These are phyloP conservation scores for Polydrusus pterygomalis DNA, from an alignment of 2,888 invertebrate species.

Conservation along the genomic window DNA sequence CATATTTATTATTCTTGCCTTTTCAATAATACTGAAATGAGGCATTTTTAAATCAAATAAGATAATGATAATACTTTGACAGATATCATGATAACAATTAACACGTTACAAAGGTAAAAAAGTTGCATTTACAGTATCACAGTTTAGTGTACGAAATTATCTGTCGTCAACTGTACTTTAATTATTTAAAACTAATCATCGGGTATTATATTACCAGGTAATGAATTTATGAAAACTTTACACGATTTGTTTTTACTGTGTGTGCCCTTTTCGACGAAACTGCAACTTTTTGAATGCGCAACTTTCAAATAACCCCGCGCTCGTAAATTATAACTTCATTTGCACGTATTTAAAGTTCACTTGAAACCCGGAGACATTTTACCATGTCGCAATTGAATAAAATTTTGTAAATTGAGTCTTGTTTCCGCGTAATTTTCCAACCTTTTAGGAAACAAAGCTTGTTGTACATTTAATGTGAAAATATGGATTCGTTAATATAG, in stretches of 20 bases:
- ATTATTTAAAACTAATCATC: too few relatives aligned
- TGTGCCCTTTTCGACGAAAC: not conserved
- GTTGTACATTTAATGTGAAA: conserved; percentile 4
- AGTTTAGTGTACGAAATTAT: too few relatives aligned
- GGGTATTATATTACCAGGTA: too few relatives aligned
- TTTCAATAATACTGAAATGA: too few relatives aligned
- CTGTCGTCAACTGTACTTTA: too few relatives aligned
- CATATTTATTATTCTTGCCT: too few relatives aligned
- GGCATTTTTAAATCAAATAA: too few relatives aligned
- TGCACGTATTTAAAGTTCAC: conserved; percentile 21
- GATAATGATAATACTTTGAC: too few relatives aligned
- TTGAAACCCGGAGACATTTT: conserved; percentile 18
- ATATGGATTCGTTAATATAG: not conserved
- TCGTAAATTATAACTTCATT: conserved; percentile 21
- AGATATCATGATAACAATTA: too few relatives aligned
- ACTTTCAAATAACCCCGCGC: conserved; percentile 12
- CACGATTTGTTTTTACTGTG: not conserved
- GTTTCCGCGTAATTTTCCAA: conserved; percentile 10
- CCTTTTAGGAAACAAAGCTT: not conserved
- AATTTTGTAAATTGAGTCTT: conserved; percentile 22
- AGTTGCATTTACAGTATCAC: too few relatives aligned
- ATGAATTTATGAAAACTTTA: too few relatives aligned
- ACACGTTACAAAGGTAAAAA: too few relatives aligned
- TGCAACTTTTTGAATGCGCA: conserved; percentile 14
- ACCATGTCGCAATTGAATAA: conserved; percentile 11